These are phyloP conservation scores for Malurus elegans DNA, from an alignment of 2,113 vertebrate species.

Conservation along the genomic window DNA sequence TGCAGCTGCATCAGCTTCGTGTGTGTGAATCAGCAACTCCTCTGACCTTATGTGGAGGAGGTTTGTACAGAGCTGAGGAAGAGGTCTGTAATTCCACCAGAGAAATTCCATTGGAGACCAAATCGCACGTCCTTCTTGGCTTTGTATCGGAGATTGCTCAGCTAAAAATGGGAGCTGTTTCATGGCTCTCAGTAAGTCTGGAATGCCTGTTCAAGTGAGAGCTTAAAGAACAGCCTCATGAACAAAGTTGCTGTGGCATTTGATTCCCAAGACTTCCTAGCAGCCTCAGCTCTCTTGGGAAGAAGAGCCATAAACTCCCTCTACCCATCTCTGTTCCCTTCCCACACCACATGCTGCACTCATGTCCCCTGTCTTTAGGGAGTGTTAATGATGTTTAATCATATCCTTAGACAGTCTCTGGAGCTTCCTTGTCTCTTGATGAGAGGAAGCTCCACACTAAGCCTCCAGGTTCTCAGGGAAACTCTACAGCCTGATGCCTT, in stretches of 20 bases:
- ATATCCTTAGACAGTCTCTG: not conserved
- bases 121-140: fast-evolving
- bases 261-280: not conserved
- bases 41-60: not conserved
- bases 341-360: not conserved
- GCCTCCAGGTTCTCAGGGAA: not conserved
- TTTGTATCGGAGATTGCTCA: not conserved
- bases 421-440: not conserved
- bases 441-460: not conserved
- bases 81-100: not conserved
- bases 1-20: not conserved
- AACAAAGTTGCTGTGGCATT: not conserved
- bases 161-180: not conserved
- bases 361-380: not conserved
- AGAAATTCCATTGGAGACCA: not conserved
- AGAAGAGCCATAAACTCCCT: not conserved
- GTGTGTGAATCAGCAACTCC: not conserved
- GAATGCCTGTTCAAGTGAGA: not conserved
- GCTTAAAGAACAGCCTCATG: not conserved
- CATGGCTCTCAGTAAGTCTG: not conserved
- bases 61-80: not conserved
- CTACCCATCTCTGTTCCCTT: not conserved
- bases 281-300: not conserved
- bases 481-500: not conserved
- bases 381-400: not conserved